Percentiles rank a stretch among this genome's conserved stretches.
These are phyloP conservation scores for Rhinogobio ventralis DNA, from an alignment of 2,797 vertebrate species.

Conservation along the genomic window DNA sequence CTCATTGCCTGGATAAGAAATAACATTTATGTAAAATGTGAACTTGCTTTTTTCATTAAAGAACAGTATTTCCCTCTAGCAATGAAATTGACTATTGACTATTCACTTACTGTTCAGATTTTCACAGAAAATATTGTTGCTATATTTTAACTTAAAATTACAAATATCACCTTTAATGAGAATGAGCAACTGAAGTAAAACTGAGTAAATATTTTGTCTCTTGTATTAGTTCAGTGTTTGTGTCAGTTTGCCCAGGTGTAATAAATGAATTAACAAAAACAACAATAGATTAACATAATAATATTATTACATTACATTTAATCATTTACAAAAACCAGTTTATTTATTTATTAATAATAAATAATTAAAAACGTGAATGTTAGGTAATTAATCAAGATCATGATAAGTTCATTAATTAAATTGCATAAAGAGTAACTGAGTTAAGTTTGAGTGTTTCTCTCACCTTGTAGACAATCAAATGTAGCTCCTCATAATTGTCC, in stretches of 20 bases:
- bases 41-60: neutral
- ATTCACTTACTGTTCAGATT: neutral
- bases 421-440: neutral
- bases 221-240: neutral
- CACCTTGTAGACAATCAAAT: conserved; percentile 99
- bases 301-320: neutral
- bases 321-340: no score
- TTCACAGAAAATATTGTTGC: neutral
- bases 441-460: neutral
- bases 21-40: neutral
- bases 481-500: conserved; percentile 90
- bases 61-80: neutral
- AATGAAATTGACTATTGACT: neutral
- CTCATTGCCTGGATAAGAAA: conserved; percentile 91
- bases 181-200: neutral
- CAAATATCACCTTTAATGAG: neutral
- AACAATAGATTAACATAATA: neutral
- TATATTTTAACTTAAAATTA: neutral
- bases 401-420: neutral
- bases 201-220: neutral
- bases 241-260: neutral
- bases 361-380: neutral
- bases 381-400: neutral
- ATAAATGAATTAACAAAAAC: neutral
- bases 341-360: neutral